phyloP scores from a whole-genome alignment of 1,140 invertebrate genomes.

The Berghia stephanieae region DNA sequence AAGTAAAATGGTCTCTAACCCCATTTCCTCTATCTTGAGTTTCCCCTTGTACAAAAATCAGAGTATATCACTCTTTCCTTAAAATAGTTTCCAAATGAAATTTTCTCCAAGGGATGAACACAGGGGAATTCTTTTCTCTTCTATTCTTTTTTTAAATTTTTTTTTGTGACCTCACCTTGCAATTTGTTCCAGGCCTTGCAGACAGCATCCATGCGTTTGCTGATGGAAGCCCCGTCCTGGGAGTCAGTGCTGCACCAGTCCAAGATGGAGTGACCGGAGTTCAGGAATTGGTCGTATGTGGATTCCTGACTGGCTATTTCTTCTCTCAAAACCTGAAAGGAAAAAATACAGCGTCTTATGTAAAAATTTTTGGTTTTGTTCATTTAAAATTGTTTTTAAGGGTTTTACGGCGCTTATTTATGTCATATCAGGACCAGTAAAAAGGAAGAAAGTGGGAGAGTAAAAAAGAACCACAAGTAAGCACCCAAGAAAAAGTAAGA shows the following conservation, averaged over 20 bases:
- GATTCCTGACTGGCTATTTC: slow-evolving; percentile 92
- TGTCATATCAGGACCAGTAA: too few relatives aligned
- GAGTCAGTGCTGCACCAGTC: slow-evolving; percentile 77
- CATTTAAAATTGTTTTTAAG: too few relatives aligned
- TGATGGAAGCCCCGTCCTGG: slow-evolving; percentile 77
- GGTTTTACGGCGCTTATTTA: too few relatives aligned
- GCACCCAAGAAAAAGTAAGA: too few relatives aligned
- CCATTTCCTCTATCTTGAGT: too few relatives aligned
- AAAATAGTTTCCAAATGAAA: too few relatives aligned
- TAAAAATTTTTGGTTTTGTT: not conserved
- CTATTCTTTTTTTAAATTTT: not conserved
- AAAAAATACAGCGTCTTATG: slow-evolving; percentile 1
- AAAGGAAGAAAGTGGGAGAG: too few relatives aligned
- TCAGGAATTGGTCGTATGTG: slow-evolving; percentile 84
- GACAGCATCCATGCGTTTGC: slow-evolving; percentile 70
- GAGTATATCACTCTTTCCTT: too few relatives aligned
- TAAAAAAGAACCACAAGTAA: too few relatives aligned
- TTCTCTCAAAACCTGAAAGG: slow-evolving; percentile 84
- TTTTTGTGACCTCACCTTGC: slow-evolving; percentile 30
- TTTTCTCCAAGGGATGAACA: not conserved
- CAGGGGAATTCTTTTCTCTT: not conserved
- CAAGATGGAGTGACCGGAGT: slow-evolving; percentile 81
- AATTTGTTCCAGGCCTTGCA: slow-evolving; percentile 70
- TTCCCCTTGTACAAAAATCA: too few relatives aligned
- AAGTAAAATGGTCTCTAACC: too few relatives aligned